Percentiles rank a stretch among this genome's conserved stretches.
phyloP scores from a whole-genome alignment of 2,888 invertebrate genomes.

The Calliphora vomitoria region DNA sequence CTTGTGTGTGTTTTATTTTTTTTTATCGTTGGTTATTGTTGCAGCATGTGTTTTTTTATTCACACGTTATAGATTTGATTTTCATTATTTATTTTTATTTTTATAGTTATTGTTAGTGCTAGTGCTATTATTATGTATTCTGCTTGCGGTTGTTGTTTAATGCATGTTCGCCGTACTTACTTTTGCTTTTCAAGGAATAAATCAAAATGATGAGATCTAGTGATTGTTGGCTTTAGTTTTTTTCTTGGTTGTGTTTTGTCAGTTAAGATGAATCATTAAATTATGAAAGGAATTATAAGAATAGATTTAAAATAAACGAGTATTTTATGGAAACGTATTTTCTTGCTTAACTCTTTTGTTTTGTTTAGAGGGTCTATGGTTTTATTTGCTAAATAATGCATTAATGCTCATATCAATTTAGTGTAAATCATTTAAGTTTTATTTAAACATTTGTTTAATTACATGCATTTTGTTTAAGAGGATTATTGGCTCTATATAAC shows the following conservation, averaged over 20 bases:
- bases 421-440: not conserved
- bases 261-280: slow-evolving; percentile 30
- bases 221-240: slow-evolving; percentile 18
- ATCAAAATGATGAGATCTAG: slow-evolving; percentile 42
- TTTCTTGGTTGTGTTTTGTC: slow-evolving; percentile 2
- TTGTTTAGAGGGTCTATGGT: not conserved
- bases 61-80: slow-evolving; percentile 73
- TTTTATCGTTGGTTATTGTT: slow-evolving; percentile 1
- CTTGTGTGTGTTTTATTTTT: too few relatives aligned
- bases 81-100: slow-evolving; percentile 21
- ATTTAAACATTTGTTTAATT: not conserved
- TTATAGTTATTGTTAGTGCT: slow-evolving; percentile 28
- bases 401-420: not conserved
- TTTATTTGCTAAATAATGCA: not conserved
- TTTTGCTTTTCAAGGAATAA: slow-evolving; percentile 60
- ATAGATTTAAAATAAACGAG: not conserved
- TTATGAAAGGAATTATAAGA: slow-evolving; percentile 20
- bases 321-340: not conserved
- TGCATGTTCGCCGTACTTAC: slow-evolving; percentile 41
- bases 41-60: slow-evolving; percentile 58
- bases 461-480: not conserved
- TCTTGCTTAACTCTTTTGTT: slow-evolving; percentile 58
- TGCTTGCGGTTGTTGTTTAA: slow-evolving; percentile 1
- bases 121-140: slow-evolving; percentile 19
- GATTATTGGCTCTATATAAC: not conserved